phyloP scores from a whole-genome alignment of 2,797 vertebrate species.

The Anabas testudineus region DNA sequence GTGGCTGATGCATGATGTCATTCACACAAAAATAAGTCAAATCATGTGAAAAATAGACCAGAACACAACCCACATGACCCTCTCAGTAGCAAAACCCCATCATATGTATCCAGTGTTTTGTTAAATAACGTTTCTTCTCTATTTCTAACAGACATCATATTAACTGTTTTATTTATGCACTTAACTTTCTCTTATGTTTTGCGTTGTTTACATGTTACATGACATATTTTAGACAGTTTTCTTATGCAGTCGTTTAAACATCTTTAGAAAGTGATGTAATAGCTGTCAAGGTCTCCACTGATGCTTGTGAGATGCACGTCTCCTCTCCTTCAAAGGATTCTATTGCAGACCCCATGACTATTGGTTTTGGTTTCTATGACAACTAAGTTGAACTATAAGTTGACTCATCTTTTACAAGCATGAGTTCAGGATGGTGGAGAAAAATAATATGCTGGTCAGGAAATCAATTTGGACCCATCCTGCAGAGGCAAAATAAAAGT shows the following conservation, averaged over 20 bases:
- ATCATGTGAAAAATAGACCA: too few species aligned
- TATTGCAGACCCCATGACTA: constrained; percentile 77
- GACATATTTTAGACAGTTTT: constrained; percentile 15
- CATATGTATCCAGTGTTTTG: neutral
- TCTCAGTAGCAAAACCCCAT: neutral
- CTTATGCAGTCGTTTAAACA: constrained; percentile 6
- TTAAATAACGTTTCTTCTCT: neutral
- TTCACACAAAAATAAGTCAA: neutral
- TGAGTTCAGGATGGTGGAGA: constrained; percentile 66
- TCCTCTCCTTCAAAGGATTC: constrained; percentile 77
- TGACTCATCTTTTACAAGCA: constrained; percentile 83
- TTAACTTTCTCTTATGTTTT: neutral
- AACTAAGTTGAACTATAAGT: constrained; percentile 80
- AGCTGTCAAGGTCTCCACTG: constrained; percentile 68
- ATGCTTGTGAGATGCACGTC: constrained; percentile 56
- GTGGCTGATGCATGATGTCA: neutral
- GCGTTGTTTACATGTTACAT: neutral
- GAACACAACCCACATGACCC: neutral
- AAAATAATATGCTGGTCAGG: constrained; percentile 46
- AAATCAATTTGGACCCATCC: constrained; percentile 28
- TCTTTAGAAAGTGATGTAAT: constrained; percentile 45
- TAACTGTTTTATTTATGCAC: neutral
- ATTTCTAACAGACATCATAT: too few species aligned
- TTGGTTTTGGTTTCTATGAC: constrained; percentile 87
- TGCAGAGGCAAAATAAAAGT: constrained; percentile 9